Conservation (phyloP, 2,797 vertebrate species). For the Tragelaphus eurycerus region DNA sequence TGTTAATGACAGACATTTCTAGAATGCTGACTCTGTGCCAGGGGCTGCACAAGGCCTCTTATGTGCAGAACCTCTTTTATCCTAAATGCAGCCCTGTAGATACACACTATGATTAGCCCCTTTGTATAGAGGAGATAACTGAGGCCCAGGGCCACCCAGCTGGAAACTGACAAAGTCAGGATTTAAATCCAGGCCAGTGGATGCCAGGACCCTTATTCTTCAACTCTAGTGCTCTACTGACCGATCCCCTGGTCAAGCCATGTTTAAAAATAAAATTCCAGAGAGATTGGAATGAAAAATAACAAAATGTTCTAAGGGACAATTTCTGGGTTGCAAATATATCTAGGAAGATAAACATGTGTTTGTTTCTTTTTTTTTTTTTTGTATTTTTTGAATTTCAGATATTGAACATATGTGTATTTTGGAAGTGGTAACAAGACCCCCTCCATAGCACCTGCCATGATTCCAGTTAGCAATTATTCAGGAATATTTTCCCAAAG, state of each 20-base stretch:
- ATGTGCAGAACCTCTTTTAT: background rate
- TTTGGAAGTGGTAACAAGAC: background rate
- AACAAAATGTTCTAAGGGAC: background rate
- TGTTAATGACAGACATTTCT: background rate
- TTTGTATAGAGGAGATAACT: background rate
- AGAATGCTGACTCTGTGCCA: background rate
- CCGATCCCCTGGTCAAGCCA: background rate
- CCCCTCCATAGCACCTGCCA: background rate
- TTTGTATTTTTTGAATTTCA: background rate
- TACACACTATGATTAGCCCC: background rate
- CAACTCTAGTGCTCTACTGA: background rate
- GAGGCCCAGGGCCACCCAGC: background rate
- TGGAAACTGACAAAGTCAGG: background rate
- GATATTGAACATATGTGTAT: background rate
- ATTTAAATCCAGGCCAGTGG: background rate
- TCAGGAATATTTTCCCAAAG: background rate
- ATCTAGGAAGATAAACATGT: background rate
- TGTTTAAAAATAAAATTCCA: background rate
- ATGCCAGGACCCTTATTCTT: background rate
- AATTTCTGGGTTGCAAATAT: background rate
- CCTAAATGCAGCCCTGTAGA: background rate
- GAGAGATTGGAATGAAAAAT: background rate
- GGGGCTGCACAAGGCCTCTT: background rate
- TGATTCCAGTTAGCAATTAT: background rate
- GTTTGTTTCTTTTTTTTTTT: background rate